A percentile compares a stretch with the other conserved stretches of the same genome.
phyloP scores from a whole-genome alignment of 2,797 vertebrate genomes.

The Phoebastria nigripes region DNA sequence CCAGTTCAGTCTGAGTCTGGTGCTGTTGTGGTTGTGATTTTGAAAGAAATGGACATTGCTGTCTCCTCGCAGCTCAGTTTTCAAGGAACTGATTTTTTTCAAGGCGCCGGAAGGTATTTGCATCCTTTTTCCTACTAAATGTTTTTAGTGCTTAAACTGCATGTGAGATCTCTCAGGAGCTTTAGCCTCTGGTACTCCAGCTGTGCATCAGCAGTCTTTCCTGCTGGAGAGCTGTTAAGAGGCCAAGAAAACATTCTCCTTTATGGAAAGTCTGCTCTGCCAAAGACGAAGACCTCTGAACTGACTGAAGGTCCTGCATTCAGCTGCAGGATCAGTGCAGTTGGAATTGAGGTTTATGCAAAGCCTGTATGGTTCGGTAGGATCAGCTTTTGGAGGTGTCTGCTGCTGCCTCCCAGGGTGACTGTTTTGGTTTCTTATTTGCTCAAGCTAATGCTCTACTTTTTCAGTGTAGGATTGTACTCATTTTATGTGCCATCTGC shows the following conservation, averaged over 20 bases:
- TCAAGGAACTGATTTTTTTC: not conserved
- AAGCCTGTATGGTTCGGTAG: not conserved
- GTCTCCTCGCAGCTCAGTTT: not conserved
- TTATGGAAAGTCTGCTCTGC: not conserved
- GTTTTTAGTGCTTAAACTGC: not conserved
- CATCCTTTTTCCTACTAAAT: not conserved
- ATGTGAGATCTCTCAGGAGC: not conserved
- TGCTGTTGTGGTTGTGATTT: not conserved
- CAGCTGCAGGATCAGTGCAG: not conserved
- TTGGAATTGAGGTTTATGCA: not conserved
- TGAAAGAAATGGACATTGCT: not conserved
- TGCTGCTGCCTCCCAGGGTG: not conserved
- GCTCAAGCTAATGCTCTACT: not conserved
- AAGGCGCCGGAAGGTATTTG: not conserved
- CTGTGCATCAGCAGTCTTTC: not conserved
- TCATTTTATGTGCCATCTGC: not conserved
- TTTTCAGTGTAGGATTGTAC: not conserved
- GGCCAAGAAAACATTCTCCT: not conserved
- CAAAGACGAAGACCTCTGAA: not conserved
- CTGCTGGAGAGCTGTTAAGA: not conserved
- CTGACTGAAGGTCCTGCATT: not conserved
- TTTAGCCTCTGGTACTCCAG: not conserved
- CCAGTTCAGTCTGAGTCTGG: not conserved
- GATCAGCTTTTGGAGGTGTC: not conserved
- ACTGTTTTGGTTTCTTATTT: not conserved